Percentiles rank a stretch among this genome's conserved stretches.
phyloP scores from a whole-genome alignment of 2,797 vertebrate species.

The Arrhamphus sclerolepis region DNA sequence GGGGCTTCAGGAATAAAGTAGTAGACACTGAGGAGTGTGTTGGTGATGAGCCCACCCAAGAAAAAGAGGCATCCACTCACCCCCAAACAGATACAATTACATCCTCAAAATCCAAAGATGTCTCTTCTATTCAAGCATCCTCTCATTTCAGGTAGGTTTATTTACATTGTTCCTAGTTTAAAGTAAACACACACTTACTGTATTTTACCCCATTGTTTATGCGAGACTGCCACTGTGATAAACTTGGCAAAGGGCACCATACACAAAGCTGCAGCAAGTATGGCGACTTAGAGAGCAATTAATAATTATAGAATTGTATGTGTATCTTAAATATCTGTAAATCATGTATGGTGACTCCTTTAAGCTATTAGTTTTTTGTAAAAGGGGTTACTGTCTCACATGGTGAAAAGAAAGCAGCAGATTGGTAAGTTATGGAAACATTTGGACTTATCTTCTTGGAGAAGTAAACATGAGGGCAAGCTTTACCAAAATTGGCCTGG shows the following conservation, averaged over 20 bases:
- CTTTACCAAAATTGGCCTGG: constrained; percentile 68
- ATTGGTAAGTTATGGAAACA: constrained; percentile 30
- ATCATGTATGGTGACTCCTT: constrained; percentile 1
- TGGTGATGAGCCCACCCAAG: constrained; percentile 22
- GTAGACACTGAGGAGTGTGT: constrained; percentile 30
- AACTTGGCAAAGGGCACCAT: constrained; percentile 18
- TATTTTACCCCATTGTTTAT: neutral
- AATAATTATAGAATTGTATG: neutral
- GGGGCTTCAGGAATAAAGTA: constrained; percentile 50
- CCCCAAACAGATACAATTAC: constrained; percentile 17
- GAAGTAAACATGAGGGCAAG: constrained; percentile 53
- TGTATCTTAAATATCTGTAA: neutral
- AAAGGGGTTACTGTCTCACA: constrained; percentile 13
- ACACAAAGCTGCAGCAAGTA: constrained; percentile 9
- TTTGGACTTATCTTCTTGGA: constrained; percentile 36
- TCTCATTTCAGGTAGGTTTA: constrained; percentile 66
- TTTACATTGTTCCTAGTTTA: constrained; percentile 4
- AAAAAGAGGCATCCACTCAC: constrained; percentile 19
- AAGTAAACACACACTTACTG: constrained; percentile 3
- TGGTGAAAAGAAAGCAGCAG: constrained; percentile 15
- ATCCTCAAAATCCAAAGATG: constrained; percentile 32
- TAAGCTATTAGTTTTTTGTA: constrained; percentile 17
- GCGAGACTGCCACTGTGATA: neutral
- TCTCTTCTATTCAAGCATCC: constrained; percentile 30
- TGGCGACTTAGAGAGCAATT: neutral